Percentiles rank a stretch among this genome's conserved stretches.
phyloP scores from a whole-genome alignment of 2,888 invertebrate genomes.

The Dicyrtoma fusca region DNA sequence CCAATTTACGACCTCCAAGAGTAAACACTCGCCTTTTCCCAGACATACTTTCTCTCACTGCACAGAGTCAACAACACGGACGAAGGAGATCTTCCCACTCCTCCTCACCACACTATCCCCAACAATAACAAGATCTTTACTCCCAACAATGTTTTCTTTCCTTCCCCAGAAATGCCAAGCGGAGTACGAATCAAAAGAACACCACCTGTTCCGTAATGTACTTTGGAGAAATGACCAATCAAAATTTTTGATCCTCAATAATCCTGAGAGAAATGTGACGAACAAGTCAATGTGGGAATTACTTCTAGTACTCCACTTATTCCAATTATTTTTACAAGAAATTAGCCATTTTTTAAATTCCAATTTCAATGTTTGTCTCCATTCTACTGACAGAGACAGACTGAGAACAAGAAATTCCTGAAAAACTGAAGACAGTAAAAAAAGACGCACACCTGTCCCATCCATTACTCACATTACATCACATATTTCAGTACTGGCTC shows the following conservation, averaged over 20 bases:
- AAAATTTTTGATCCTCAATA: no score
- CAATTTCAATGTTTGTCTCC: constrained; percentile 7
- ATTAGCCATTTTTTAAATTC: neutral
- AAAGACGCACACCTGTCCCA: constrained; percentile 49
- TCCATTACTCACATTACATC: constrained; percentile 46
- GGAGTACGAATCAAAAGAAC: no score
- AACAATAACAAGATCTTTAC: neutral
- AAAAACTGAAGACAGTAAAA: constrained; percentile 39
- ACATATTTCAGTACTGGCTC: neutral
- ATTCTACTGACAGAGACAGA: constrained; percentile 1
- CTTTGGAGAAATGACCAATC: no score
- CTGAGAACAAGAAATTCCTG: constrained; percentile 26
- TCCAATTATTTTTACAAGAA: no score
- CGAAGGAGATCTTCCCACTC: constrained; percentile 8
- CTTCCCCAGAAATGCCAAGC: no score
- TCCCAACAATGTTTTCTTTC: no score
- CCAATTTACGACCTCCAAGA: constrained; percentile 56
- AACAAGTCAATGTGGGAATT: no score
- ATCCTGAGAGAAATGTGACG: no score
- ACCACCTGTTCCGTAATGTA: no score
- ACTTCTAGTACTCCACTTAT: no score
- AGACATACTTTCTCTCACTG: constrained; percentile 50
- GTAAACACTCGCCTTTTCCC: constrained; percentile 56
- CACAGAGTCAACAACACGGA: constrained; percentile 27
- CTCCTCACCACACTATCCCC: neutral